Base-by-base conservation (phyloP, 2,113 vertebrate genomes). In the Climacteris rufus region DNA sequence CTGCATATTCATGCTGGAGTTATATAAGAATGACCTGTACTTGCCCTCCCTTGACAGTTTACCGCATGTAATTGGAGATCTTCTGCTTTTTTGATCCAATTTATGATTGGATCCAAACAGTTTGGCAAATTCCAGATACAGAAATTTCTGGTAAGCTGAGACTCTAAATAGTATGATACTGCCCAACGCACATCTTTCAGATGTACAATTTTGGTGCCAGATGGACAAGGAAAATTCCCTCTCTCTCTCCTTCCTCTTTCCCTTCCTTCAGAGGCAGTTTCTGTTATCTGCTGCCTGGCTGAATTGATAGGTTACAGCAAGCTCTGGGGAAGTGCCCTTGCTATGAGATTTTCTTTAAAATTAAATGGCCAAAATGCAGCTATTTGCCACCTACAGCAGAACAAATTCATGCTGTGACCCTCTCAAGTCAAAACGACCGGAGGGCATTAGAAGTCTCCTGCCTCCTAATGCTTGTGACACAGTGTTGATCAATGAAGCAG, bases 61-160 rank as follows among this genome's bases (percentile, higher is more conserved):
- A 70, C 44, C 3, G 6, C 3, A 1, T 33, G 53, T 47, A 79
- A 87, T 75, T 87, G 80, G 63, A 94, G 66, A 93, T 77, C n/a
- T 88, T 47, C 49, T 89, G 39, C 64, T 5, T n/a, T n/a, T n/a
- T n/a, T n/a, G n/a, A 8, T 83, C 47, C 93, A 80, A 90, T 47
- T 52, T 56, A 8, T 68, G 17, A 50, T 57, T 11, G 4, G 28
- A 74, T 87, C 54, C 69, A 74, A 93, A 84, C 8, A 69, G 18
- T 83, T 93, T 83, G 85, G 53, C 61, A 83, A 75, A 91, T 90
- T 92, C 47, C 60, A 84, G 45, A 76, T 85, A 45, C 0, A 89
- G 56, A 89, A 71, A 76, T 80, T 89, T 94, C 75, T 95, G 61
- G n/a, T 59, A 93, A 90, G 31, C 35, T 84, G 57, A 47, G 33